Conservation (phyloP, 1,140 invertebrate genomes). For the Ceratina japonica region DNA sequence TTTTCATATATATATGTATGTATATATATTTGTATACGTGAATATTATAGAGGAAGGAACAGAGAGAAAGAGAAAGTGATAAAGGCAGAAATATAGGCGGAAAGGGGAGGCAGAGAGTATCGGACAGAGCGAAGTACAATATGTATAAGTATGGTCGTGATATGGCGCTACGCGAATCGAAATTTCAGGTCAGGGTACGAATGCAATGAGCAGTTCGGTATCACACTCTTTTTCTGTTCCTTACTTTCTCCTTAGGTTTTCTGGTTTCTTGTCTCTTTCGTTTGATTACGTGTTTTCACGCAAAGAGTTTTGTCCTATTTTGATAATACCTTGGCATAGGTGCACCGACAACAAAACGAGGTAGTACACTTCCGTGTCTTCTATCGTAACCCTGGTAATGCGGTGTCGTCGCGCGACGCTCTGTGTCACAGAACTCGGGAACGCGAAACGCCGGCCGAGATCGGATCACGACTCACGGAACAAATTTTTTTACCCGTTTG, state of each 20-base stretch:
- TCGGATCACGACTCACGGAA: background rate
- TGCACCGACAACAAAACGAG: constrained; percentile 9
- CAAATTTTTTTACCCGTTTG: too few relatives aligned
- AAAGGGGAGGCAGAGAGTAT: constrained; percentile 1
- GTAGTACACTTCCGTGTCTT: background rate
- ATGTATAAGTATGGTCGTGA: constrained; percentile 32
- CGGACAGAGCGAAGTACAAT: constrained; percentile 21
- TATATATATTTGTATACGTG: constrained; percentile 33
- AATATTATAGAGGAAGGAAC: constrained; percentile 35
- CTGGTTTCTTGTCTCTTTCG: background rate
- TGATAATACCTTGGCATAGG: constrained; percentile 4
- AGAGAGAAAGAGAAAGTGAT: constrained; percentile 14
- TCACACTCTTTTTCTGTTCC: constrained; percentile 32
- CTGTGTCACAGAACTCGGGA: too few relatives aligned
- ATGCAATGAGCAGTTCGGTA: constrained; percentile 41
- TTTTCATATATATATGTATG: constrained; percentile 23
- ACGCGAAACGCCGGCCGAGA: constrained; percentile 4
- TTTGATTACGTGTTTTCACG: background rate
- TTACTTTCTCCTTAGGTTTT: constrained; percentile 20
- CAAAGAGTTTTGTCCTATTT: constrained; percentile 2
- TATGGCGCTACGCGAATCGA: constrained; percentile 49
- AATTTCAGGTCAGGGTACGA: constrained; percentile 41
- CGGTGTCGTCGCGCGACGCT: constrained; percentile 8
- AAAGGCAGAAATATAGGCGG: background rate
- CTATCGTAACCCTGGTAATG: background rate